Base-by-base conservation (phyloP, 2,888 invertebrate species). In the Aplocera efformata region DNA sequence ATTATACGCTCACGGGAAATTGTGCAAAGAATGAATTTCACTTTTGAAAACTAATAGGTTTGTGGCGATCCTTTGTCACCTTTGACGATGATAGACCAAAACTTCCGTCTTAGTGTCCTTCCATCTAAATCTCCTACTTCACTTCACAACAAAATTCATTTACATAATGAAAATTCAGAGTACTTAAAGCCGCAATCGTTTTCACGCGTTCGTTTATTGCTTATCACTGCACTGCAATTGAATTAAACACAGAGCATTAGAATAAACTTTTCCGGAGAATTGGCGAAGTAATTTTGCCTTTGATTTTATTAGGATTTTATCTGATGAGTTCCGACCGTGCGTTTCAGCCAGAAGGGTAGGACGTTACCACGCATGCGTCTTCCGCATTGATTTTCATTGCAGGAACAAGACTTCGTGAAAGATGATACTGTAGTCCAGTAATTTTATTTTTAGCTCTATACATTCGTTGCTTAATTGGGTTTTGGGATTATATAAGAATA, bases 351-450 rank as follows among this genome's bases (percentile, higher is more conserved):
- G 48, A 56, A 54, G 47, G 51, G 47, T 46, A 56, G 50, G 49
- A 38, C 29, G 11, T 23, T 27, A 49, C 35, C 34, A 60, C 83
- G 83, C 81, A 81, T 79, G 84, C 83, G 82, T 58, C 68, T 10
- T 48, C 23, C 26, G 23, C 72, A 84, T 85, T 71, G 84, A 85
- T 85, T 84, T 79, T 80, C 70, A 80, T 72, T 65, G 73, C 62
- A 56, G 70, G 55, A 57, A 55, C 52, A 27, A 40, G 21, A 32
- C 23, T 41, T 31, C n/a, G 41, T 38, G 13, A 30, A 42, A 43
- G 38, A 31, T 17, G 9, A 32, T 24, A 34, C 31, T 32, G 32
- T 35, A 32, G 26, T 25, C 28, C 27, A 24, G 33, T 27, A 13
- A 25, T 9, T 28, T 37, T 41, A 48, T 43, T 43, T 48, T 40